Evolutionary conservation across 2,113 vertebrate species (phyloP).

Genomic region (Meleagris gallopavo): DNA sequence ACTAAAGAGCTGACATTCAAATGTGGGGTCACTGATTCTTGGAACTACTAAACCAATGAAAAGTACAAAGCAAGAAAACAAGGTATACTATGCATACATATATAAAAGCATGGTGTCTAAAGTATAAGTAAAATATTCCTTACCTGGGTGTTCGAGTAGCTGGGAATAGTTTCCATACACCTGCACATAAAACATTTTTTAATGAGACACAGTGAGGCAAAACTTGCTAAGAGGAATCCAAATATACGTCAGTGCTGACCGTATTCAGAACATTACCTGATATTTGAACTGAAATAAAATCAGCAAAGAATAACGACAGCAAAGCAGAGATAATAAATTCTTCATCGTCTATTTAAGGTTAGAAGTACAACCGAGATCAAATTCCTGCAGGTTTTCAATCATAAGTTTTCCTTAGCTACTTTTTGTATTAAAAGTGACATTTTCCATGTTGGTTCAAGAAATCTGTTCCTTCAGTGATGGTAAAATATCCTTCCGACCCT

Average conservation of each 20-base stretch:
- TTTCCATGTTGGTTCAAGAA: neutral
- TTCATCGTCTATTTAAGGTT: slow-evolving; percentile 58
- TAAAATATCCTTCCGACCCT: neutral
- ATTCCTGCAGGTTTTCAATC: neutral
- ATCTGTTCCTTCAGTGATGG: neutral
- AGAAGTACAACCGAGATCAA: neutral
- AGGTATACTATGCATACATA: neutral
- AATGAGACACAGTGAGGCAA: neutral
- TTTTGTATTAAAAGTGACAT: slow-evolving; percentile 4
- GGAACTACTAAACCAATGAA: neutral
- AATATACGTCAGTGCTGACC: neutral
- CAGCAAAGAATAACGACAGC: slow-evolving; percentile 73
- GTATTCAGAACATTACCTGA: slow-evolving; percentile 80
- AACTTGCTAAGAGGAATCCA: neutral
- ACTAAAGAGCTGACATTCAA: neutral
- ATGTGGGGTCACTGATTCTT: rapidly evolving
- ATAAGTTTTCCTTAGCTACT: neutral
- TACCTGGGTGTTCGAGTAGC: slow-evolving; percentile 88
- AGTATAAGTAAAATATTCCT: neutral
- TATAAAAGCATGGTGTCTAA: neutral
- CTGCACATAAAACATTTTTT: slow-evolving; percentile 73
- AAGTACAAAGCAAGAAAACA: neutral
- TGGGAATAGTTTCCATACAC: slow-evolving; percentile 77
- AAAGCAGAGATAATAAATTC: neutral
- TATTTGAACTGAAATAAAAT: slow-evolving; percentile 62